phyloP scores from a whole-genome alignment of 2,888 invertebrate genomes.

The Lasioglossum villosulum region DNA sequence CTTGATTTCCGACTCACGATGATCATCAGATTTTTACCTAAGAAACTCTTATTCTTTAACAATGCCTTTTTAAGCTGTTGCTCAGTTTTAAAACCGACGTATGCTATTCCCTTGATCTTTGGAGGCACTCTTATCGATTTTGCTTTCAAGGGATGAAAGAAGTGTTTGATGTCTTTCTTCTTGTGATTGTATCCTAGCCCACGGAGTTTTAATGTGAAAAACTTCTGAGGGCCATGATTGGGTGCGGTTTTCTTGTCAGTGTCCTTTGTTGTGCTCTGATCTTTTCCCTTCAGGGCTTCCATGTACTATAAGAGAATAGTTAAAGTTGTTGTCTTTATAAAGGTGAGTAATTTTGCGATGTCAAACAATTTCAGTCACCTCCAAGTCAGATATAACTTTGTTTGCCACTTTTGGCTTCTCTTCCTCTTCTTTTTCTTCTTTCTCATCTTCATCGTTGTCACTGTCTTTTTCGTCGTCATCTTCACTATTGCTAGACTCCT shows the following conservation, averaged over 20 bases:
- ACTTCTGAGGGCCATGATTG: slow-evolving; percentile 78
- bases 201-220: slow-evolving; percentile 90
- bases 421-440: slow-evolving; percentile 72
- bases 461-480: slow-evolving; percentile 69
- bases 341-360: neutral
- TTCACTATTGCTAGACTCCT: slow-evolving; percentile 80
- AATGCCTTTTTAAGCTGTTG: slow-evolving; percentile 92
- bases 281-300: slow-evolving; percentile 88
- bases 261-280: slow-evolving; percentile 76
- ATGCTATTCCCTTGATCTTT: slow-evolving; percentile 93
- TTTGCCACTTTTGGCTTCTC: slow-evolving; percentile 88
- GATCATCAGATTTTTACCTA: slow-evolving; percentile 87
- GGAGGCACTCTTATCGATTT: slow-evolving; percentile 92
- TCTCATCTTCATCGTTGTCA: slow-evolving; percentile 70
- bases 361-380: slow-evolving; percentile 84
- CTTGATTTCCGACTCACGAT: neutral
- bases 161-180: slow-evolving; percentile 93
- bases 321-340: slow-evolving; percentile 7
- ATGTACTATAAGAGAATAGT: slow-evolving; percentile 87
- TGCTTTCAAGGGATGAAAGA: slow-evolving; percentile 92
- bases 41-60: slow-evolving; percentile 93
- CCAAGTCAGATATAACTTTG: slow-evolving; percentile 91
- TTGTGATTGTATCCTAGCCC: slow-evolving; percentile 92
- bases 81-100: slow-evolving; percentile 95
- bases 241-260: slow-evolving; percentile 52